Evolutionary conservation across 2,888 invertebrate genomes (phyloP), one percentile per base, ranked within the genome.

Genomic region (Autographa pulchrina): DNA sequence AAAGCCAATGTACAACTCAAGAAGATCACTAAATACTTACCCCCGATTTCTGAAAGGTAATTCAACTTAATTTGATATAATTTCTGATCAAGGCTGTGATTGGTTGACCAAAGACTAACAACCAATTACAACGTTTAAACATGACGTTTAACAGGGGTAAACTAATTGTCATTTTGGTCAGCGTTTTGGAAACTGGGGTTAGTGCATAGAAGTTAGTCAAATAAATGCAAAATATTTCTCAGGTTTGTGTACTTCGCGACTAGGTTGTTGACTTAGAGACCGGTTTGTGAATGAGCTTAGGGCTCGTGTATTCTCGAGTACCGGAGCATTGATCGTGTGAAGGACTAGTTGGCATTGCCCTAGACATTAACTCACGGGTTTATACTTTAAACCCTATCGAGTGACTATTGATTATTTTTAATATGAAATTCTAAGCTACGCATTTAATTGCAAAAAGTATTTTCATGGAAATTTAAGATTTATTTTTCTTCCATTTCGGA

Each of bases 231-330:
- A 20, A 11, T 20, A 56, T 25, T 56, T 3, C 13, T 56, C 8
- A 11, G 32, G 31, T 59, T 56, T 56, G 58, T 38, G 31, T 18
- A 35, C 52, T 54, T 62, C 18, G 38, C 8, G 2, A 25, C 32
- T 70, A 62, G 79, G 78, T 78, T 67, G 62, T 71, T 76, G 78
- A 78, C 76, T 68, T 78, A 71, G 67, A 38, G 68, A 70, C 75
- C 66, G 60, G 73, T 78, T 67, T 62, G 56, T 78, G 64, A 81
- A 77, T 68, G 38, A 70, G 41, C 61, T 52, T 65, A 66, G 59
- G 35, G 61, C 64, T 70, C 38, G 63, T 18, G 65, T 56, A 20
- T 25, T 18, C 31, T 48, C 48, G 54, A 68, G 70, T 68, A 63
- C 9, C 52, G 63, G 78, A 71, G 65, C 74, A 68, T 38, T 78